Conservation (phyloP, 2,888 invertebrate genomes). For the Drosophila falleni region DNA sequence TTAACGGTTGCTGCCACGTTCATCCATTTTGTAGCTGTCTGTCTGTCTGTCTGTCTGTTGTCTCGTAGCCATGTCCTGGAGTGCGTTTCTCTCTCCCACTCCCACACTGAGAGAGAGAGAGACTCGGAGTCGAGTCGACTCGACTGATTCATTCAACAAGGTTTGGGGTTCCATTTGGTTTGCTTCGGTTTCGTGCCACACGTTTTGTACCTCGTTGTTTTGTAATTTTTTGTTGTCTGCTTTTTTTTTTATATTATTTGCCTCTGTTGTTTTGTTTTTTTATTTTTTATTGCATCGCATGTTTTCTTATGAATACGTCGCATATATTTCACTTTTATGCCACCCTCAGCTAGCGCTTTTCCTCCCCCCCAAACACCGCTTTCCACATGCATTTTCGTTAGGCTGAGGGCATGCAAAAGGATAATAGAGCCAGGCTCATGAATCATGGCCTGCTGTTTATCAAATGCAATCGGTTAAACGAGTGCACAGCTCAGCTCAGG, state of each 20-base stretch:
- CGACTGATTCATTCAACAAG: conserved; percentile 57
- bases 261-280: conserved; percentile 12
- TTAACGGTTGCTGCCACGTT: conserved; percentile 80
- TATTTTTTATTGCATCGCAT: conserved; percentile 60
- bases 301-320: conserved; percentile 66
- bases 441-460: conserved; percentile 76
- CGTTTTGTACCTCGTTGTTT: conserved; percentile 40
- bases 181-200: conserved; percentile 62
- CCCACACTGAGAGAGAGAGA: conserved; percentile 25
- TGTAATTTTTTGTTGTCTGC: conserved; percentile 10
- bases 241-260: conserved; percentile 18
- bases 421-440: conserved; percentile 68
- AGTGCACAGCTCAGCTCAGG: conserved; percentile 4
- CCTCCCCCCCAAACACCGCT: background rate
- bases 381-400: conserved; percentile 54
- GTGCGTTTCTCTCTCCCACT: conserved; percentile 59
- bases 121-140: conserved; percentile 9
- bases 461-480: conserved; percentile 64
- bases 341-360: conserved; percentile 24
- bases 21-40: conserved; percentile 71
- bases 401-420: conserved; percentile 55
- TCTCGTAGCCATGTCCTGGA: conserved; percentile 61
- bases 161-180: conserved; percentile 49
- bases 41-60: conserved; percentile 51
- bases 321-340: conserved; percentile 65